Evolutionary conservation across 1,140 invertebrate genomes (phyloP), one percentile per base, ranked within the genome.

Genomic region (Neodiprion lecontei): DNA sequence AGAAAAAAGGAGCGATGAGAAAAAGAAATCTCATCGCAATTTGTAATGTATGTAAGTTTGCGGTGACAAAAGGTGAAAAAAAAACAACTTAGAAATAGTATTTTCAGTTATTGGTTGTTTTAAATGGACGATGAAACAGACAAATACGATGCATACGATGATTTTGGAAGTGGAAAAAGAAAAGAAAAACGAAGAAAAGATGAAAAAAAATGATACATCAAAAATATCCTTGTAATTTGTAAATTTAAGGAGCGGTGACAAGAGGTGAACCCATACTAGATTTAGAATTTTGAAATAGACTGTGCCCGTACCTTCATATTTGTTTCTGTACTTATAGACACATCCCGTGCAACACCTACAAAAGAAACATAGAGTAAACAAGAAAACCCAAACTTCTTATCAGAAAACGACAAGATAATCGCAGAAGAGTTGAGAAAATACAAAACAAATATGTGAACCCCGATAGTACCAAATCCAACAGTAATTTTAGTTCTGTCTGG

Each of bases 401-500:
- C 17, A 21, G 17, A 21, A 21, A 21, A 70, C 75, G 66, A 83
- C 80, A 81, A 79, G 77, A 82, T 83, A 77, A 81, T 78, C 78
- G 81, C 71, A 21, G 80, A 81, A 86, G 81, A 17, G 40, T 82
- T 79, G 10, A 68, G 21, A 75, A 72, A 83, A 86, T 78, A 82
- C 83, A 86, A 85, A 85, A 87, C 82, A 82, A 87, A 88, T 84
- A 81, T 86, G 85, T 88, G n/a, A 53, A 88, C 85, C 86, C 87
- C 87, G 82, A 84, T 88, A 88, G 87, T 85, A 88, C 85, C 86
- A 88, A 88, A 88, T 88, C 85, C 85, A 88, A 83, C 86, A 84
- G 84, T 87, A 88, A 88, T 86, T 88, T 88, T 88, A 88, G 87
- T 88, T 88, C 87, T 88, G 87, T 88, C 87, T 88, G 87, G 87